Base-by-base conservation (phyloP, 2,888 invertebrate genomes). In the Penaeus monodon region DNA sequence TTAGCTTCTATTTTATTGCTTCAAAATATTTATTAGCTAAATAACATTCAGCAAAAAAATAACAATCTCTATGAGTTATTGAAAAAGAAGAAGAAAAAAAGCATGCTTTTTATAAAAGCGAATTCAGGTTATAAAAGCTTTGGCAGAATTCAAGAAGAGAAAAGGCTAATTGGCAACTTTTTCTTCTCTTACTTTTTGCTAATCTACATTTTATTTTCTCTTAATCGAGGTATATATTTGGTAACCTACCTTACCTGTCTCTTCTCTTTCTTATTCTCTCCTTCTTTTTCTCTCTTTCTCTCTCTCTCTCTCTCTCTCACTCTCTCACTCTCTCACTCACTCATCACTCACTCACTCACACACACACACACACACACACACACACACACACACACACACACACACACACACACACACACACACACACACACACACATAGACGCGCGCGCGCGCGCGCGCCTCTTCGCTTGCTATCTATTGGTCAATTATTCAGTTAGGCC, bases 181-280 rank as follows among this genome's bases (percentile, higher is more conserved):
- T 57, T 57, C 10, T 38, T 8, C 14, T 17, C 17, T 12, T 12
- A 22, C 0, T 73, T 12, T 29, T 73, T 29, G 33, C 33, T n/a
- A 17, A 17, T 38, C 24, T 77, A 44, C 17, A 7, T 77, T 77
- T 49, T 38, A 4, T 49, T 77, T 49, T 24, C 27, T n/a, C 20
- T 49, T 44, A 1, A 38, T 49, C 20, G 44, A 77, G n/a, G n/a
- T n/a, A 44, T 24, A 44, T 49, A 8, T 49, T 24, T 49, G 17
- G 22, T 2, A 24, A 44, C 77, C 38, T 49, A 44, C 57, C n/a
- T n/a, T 77, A 38, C 49, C 77, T 77, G 24, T 77, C 77, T 77
- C 77, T 77, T 49, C 77, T 44, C 77, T 17, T n/a, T 77, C 77
- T 77, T 49, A 10, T 12, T 77, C 77, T 73, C 29, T 73, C 73